Base-by-base conservation (phyloP, 2,797 vertebrate species). In the Semaprochilodus insignis region DNA sequence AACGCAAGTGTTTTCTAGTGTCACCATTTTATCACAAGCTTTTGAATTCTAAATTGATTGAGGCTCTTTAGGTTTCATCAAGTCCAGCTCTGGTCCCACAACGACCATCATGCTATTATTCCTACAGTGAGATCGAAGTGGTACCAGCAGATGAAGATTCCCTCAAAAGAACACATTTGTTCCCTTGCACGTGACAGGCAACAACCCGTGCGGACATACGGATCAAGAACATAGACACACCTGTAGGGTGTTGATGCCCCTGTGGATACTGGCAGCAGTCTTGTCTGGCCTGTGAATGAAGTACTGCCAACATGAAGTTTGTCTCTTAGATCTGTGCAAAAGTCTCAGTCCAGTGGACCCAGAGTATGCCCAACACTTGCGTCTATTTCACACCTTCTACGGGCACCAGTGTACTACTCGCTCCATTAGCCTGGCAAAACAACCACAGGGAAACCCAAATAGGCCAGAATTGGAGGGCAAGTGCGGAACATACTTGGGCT, bases 261-360 rank as follows among this genome's bases (percentile, higher is more conserved):
- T 40, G 31, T 74, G 48, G 8, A 54, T 25, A 11, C 31, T 66
- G 16, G 16, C 21, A 51, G n/a, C n/a, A 51, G 31, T 14, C 55
- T 75, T 23, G 21, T 4, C 6, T 77, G 75, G 21, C 72, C 82
- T 80, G 57, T 31, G 40, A 81, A 78, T 70, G 54, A 83, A 55
- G 81, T 66, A 48, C 48, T 70, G 51, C 51, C n/a, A 70, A 66
- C 80, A 80, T 67, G 59, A 81, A 75, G 65, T 81, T 67, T 34
- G 63, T 66, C 27, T 36, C 62, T 62, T 31, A 34, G 71, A 36
- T n/a, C 69, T 54, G 73, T 76, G 34, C 15, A 55, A 17, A 60
- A 63, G 55, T 57, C 14, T 75, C 48, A 11, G 51, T 19, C 75
- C 59, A 51, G 57, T 57, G 59, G 69, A 60, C 57, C 59, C n/a